These are phyloP conservation scores for Brachyistius frenatus DNA, from an alignment of 2,113 vertebrate species.

Conservation along the genomic window DNA sequence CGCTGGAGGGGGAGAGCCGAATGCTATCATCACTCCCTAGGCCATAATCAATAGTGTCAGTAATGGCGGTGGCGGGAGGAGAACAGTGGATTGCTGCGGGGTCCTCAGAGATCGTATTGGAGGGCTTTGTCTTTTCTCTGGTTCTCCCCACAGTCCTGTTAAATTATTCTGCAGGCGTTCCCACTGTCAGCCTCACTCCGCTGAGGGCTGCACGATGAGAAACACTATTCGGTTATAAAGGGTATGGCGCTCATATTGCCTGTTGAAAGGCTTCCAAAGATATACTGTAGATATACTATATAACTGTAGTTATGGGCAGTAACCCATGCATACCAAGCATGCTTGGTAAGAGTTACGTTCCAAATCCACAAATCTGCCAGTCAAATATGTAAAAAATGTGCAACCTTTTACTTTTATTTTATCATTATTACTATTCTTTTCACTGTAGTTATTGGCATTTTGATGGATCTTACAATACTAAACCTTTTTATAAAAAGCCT, in stretches of 20 bases:
- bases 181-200: conserved; percentile 43
- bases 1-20: conserved; percentile 81
- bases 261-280: conserved; percentile 42
- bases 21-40: conserved; percentile 89
- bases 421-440: background rate
- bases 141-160: conserved; percentile 62
- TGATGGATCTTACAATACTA: background rate
- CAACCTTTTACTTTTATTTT: background rate
- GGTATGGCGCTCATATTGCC: conserved; percentile 35
- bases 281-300: background rate
- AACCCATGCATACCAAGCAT: no score
- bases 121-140: conserved; percentile 71
- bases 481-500: conserved; percentile 17
- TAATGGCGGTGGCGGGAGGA: conserved; percentile 70
- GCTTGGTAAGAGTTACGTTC: conserved; percentile 4
- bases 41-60: conserved; percentile 86
- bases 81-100: conserved; percentile 67
- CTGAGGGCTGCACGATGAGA: conserved; percentile 43
- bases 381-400: background rate
- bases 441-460: conserved; percentile 12
- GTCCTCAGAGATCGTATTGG: conserved; percentile 75
- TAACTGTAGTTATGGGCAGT: no score
- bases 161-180: conserved; percentile 69
- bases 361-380: background rate
- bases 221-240: conserved; percentile 45